Base-by-base conservation (phyloP, 53 echinoderm and acorn worm species). In the Holothuria leucospilota region DNA sequence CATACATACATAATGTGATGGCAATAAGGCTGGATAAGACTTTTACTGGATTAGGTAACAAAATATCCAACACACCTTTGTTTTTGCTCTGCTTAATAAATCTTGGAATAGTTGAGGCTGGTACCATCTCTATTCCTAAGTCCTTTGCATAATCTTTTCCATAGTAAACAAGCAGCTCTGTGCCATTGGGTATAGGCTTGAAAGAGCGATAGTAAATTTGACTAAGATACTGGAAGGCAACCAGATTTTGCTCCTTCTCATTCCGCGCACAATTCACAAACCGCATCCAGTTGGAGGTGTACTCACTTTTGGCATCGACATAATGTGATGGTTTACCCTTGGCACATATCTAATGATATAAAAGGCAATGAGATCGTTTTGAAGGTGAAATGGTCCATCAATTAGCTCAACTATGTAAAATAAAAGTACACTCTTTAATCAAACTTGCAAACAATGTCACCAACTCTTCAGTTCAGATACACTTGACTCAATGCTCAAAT, bases 141-240 rank as follows among this genome's bases (percentile, higher is more conserved):
- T 96, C 96, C 69, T 89, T 89, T 0, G 96, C 96, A 86, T 94
- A 96, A 39, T 94, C 92, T 69, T 96, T 88, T 20, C 96, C 96
- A 89, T 94, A 94, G 84, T 85, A 96, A 51, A 96, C 96, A 21
- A 96, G 84, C 53, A 96, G 82, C 78, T 96, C 96, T 56, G 78
- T 87, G 5, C 93, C 94, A 38, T 89, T 79, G 26, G 66, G 85
- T 67, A 96, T 96, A 21, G 91, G 77, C 85, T 93, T 94, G 83
- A 93, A 94, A 53, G 89, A 87, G 39, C 96, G 88, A 69, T 96
- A 96, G 90, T 93, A 94, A 68, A 96, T 96, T 65, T 96, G 90
- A 14, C 93, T 86, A 78, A 82, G 71, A 71, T 93, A 96, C 91
- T 96, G 96, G 78, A 93, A 96, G 41, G 92, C 92, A 26, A 96